phyloP scores from a whole-genome alignment of 2,113 vertebrate genomes.

The Malaclemys terrapin region DNA sequence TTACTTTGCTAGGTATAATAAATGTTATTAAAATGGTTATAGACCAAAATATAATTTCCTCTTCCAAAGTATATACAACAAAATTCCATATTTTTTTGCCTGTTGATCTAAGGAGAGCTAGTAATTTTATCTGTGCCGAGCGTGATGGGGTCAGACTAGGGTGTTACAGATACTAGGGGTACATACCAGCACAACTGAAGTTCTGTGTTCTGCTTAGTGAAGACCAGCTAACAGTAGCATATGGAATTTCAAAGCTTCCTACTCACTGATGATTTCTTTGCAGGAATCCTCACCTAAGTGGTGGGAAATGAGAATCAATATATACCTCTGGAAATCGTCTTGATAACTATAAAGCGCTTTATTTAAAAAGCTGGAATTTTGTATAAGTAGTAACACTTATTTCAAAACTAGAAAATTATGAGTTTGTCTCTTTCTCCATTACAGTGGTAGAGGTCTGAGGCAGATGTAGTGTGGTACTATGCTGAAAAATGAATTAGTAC shows the following conservation, averaged over 20 bases:
- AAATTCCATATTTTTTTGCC: constrained; percentile 43
- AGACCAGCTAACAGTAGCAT: background rate
- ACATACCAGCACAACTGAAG: background rate
- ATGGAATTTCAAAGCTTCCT: background rate
- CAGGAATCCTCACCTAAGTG: background rate
- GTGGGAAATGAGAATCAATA: background rate
- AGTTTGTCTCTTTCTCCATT: background rate
- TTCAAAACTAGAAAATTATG: background rate
- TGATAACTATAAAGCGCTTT: background rate
- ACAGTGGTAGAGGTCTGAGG: background rate
- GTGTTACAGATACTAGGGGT: constrained; percentile 29
- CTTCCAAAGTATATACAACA: constrained; percentile 57
- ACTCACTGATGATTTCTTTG: background rate
- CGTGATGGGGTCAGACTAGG: background rate
- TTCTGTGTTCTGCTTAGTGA: background rate
- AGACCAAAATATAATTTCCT: constrained; percentile 50
- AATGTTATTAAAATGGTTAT: constrained; percentile 53
- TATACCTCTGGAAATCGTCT: background rate
- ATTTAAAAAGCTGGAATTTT: background rate
- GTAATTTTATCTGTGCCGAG: constrained; percentile 10
- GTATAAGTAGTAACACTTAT: background rate
- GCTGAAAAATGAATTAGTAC: background rate
- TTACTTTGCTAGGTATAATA: constrained; percentile 37
- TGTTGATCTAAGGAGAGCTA: background rate
- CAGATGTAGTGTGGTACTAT: background rate